Conservation (phyloP, 1,140 invertebrate genomes). For the Drosophila bocqueti region DNA sequence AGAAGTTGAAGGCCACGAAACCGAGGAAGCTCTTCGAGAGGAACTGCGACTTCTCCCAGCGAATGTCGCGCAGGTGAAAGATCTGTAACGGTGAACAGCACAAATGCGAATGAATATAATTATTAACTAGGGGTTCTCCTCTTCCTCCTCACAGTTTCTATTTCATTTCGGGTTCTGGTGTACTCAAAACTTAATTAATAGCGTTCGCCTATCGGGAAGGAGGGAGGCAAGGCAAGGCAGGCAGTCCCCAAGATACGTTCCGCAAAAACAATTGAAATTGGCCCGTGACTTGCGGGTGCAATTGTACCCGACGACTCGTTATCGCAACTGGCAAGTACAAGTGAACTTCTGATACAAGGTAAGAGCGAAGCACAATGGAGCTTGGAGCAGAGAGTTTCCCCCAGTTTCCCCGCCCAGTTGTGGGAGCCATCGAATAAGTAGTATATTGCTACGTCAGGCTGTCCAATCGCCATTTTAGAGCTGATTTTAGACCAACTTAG, state of each 20-base stretch:
- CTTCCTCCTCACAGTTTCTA: conserved; percentile 9
- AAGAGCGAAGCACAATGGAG: neutral
- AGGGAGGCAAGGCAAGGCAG: neutral
- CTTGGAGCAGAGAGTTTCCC: neutral
- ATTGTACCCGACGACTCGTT: conserved; percentile 14
- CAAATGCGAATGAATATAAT: conserved; percentile 19
- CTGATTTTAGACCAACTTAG: conserved; percentile 26
- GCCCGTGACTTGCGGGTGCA: conserved; percentile 15
- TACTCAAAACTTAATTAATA: conserved; percentile 42
- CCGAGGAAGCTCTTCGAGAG: conserved; percentile 97
- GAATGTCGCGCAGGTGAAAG: conserved; percentile 95
- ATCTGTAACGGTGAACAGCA: conserved; percentile 87
- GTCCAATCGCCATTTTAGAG: conserved; percentile 18
- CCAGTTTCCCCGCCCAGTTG: neutral
- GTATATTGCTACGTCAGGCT: conserved; percentile 18
- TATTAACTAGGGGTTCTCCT: neutral
- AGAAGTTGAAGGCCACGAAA: conserved; percentile 95
- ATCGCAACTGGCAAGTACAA: conserved; percentile 37
- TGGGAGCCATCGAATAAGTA: conserved; percentile 9
- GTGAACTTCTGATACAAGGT: conserved; percentile 13
- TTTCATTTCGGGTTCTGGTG: conserved; percentile 13
- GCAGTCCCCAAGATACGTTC: conserved; percentile 19
- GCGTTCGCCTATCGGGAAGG: conserved; percentile 12
- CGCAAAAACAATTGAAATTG: conserved; percentile 40
- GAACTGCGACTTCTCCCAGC: conserved; percentile 94